These are phyloP conservation scores for Cremastinae sp. DNA, from an alignment of 2,888 invertebrate species.

Conservation along the genomic window DNA sequence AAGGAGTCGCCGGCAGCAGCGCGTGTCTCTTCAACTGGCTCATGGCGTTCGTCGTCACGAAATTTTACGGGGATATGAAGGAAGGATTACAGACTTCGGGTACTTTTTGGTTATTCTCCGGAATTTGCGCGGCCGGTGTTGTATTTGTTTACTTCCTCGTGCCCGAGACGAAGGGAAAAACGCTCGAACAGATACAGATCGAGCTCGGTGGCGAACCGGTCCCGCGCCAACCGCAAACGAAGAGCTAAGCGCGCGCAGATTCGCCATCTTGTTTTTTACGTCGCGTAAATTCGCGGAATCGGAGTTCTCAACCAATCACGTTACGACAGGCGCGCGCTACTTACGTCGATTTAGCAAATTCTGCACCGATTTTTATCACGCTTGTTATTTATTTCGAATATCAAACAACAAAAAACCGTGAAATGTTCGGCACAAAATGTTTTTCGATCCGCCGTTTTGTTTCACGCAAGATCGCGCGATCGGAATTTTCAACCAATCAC, in stretches of 20 bases:
- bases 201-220: slow-evolving; percentile 71
- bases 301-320: too few species aligned
- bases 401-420: too few species aligned
- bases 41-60: slow-evolving; percentile 90
- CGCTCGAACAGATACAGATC: slow-evolving; percentile 80
- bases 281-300: background rate
- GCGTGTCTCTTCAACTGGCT: slow-evolving; percentile 92
- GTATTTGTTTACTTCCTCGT: slow-evolving; percentile 86
- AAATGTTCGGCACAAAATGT: too few species aligned
- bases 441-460: too few species aligned
- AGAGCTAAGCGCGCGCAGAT: slow-evolving; percentile 5
- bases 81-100: slow-evolving; percentile 82
- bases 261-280: background rate
- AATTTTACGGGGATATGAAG: slow-evolving; percentile 85
- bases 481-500: too few species aligned
- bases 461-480: too few species aligned
- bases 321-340: too few species aligned
- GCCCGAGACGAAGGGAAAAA: slow-evolving; percentile 82
- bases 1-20: slow-evolving; percentile 88
- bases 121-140: slow-evolving; percentile 84
- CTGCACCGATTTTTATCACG: too few species aligned
- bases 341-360: too few species aligned
- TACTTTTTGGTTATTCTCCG: slow-evolving; percentile 89
- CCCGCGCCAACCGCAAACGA: background rate
- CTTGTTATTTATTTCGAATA: too few species aligned